phyloP scores from a whole-genome alignment of 2,888 invertebrate species.

The Thera obeliscata region DNA sequence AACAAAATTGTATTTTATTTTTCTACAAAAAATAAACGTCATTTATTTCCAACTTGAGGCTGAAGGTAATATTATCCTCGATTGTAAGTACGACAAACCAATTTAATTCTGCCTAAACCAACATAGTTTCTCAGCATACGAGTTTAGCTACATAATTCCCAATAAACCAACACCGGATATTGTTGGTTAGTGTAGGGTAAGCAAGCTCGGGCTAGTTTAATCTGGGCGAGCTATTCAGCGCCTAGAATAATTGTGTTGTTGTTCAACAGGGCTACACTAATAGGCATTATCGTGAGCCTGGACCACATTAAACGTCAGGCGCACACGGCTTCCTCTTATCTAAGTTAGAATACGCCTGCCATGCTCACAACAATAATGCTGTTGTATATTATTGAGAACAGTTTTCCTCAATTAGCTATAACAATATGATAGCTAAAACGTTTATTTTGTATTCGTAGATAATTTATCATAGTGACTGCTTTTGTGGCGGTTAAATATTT shows the following conservation, averaged over 20 bases:
- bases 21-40: too few relatives aligned
- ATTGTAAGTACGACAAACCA: too few relatives aligned
- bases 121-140: not conserved
- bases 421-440: not conserved
- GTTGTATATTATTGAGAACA: not conserved
- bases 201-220: conserved; percentile 4
- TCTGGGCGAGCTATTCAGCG: conserved; percentile 11
- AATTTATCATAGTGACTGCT: too few relatives aligned
- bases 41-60: too few relatives aligned
- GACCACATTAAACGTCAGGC: conserved; percentile 15
- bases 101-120: too few relatives aligned
- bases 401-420: conserved; percentile 5
- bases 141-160: not conserved
- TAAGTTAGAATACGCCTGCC: not conserved
- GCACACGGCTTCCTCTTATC: conserved; percentile 3
- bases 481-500: too few relatives aligned
- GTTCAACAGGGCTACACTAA: conserved; percentile 24
- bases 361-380: not conserved
- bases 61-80: too few relatives aligned
- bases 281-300: conserved; percentile 12
- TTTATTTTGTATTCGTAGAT: not conserved
- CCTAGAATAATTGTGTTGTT: conserved; percentile 16
- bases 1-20: too few relatives aligned
- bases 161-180: not conserved
- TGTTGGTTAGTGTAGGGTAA: conserved; percentile 10